Percentiles rank a stretch among this genome's conserved stretches.
phyloP scores from a whole-genome alignment of 2,888 invertebrate species.

The Hypomecis atomaria region DNA sequence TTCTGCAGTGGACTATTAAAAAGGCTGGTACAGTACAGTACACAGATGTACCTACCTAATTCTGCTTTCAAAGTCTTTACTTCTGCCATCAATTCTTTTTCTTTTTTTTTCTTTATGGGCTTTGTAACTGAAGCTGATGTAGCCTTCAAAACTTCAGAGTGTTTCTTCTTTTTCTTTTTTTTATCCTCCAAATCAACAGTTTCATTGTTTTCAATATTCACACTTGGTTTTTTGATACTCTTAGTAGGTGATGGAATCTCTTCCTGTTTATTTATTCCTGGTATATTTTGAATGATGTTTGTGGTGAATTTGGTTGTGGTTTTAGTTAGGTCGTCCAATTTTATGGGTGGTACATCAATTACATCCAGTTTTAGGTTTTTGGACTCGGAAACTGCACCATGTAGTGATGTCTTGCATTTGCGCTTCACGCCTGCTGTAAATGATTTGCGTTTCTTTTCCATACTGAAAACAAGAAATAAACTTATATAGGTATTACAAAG shows the following conservation, averaged over 20 bases:
- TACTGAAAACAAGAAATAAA: conserved; percentile 36
- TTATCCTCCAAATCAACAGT: not conserved
- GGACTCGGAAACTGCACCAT: conserved; percentile 36
- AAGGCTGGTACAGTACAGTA: too few species aligned
- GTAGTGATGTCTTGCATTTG: conserved; percentile 45
- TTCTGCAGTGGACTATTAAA: too few species aligned
- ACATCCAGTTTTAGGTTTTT: conserved; percentile 42
- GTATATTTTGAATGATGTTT: not conserved
- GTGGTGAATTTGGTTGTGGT: not conserved
- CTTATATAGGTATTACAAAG: not conserved
- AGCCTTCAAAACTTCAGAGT: not conserved
- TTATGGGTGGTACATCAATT: conserved; percentile 1
- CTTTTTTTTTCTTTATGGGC: conserved; percentile 2
- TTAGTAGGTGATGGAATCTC: not conserved
- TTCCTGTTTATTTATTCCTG: not conserved
- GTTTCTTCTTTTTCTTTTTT: conserved; percentile 3
- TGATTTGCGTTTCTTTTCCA: conserved; percentile 43
- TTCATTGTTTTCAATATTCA: not conserved
- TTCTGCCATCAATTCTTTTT: conserved; percentile 2
- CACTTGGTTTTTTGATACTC: not conserved
- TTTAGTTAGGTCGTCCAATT: not conserved
- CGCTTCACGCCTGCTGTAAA: conserved; percentile 39
- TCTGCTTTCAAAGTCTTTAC: conserved; percentile 3
- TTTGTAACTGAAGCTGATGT: not conserved
- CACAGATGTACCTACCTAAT: not conserved